Conservation (phyloP, 2,113 vertebrate species). For the Chascanopsetta lugubris region DNA sequence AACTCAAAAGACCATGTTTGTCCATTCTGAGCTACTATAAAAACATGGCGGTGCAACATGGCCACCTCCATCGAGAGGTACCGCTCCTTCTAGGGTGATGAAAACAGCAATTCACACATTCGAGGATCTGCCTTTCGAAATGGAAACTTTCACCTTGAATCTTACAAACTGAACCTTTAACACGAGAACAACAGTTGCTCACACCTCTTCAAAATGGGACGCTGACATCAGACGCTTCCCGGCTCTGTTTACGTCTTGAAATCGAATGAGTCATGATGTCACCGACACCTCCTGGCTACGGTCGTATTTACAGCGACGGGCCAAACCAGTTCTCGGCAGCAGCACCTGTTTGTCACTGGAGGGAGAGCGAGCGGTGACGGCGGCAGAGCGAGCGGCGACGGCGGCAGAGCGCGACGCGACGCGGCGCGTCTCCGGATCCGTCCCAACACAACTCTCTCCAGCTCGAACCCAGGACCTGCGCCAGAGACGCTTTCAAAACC, state of each 20-base stretch:
- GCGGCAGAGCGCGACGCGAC: conserved; percentile 63
- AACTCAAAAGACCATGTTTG: too few relatives aligned
- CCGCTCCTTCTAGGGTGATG: too few relatives aligned
- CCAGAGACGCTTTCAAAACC: conserved; percentile 64
- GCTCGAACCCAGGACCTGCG: conserved; percentile 55
- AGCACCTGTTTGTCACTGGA: conserved; percentile 66
- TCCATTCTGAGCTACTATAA: too few relatives aligned
- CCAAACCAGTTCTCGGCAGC: conserved; percentile 57
- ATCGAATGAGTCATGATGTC: conserved; percentile 61
- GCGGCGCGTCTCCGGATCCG: conserved; percentile 51
- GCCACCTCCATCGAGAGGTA: too few relatives aligned
- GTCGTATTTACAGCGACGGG: conserved; percentile 68
- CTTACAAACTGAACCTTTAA: not conserved
- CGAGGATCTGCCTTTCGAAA: too few relatives aligned
- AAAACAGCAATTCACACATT: too few relatives aligned
- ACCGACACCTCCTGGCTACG: conserved; percentile 59
- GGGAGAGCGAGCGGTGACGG: conserved; percentile 63
- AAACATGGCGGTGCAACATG: too few relatives aligned
- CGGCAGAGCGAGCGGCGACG: too few relatives aligned
- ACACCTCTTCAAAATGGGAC: not conserved
- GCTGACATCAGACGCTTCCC: not conserved
- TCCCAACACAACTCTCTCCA: conserved; percentile 44
- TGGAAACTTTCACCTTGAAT: too few relatives aligned
- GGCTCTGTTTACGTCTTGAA: conserved; percentile 45
- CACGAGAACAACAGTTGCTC: not conserved